A percentile compares a stretch with the other conserved stretches of the same genome.
Conservation (phyloP, 2,888 invertebrate genomes). For the Hyposoter dolosus region DNA sequence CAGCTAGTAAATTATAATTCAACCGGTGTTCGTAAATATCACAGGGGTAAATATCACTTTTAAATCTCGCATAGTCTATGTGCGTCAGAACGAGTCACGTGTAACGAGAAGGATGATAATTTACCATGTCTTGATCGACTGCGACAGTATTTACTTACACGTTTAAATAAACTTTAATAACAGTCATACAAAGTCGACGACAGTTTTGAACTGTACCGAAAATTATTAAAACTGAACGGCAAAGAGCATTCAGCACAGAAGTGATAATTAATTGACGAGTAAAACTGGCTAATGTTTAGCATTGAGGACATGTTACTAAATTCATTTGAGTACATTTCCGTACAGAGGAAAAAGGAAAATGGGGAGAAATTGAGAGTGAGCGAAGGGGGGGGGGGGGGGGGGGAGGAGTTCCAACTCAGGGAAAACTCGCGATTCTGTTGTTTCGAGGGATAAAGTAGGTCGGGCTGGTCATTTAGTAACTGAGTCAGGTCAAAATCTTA, state of each 20-base stretch:
- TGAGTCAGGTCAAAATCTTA: too few relatives aligned
- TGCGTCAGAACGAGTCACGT: conserved; percentile 40
- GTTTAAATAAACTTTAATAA: conserved; percentile 27
- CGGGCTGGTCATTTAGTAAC: too few relatives aligned
- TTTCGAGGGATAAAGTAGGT: too few relatives aligned
- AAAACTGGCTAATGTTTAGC: conserved; percentile 18
- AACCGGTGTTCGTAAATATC: conserved; percentile 2
- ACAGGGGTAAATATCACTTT: neutral
- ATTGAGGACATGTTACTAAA: conserved; percentile 47
- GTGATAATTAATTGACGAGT: conserved; percentile 39
- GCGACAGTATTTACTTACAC: conserved; percentile 16
- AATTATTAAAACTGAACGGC: neutral
- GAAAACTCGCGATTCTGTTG: too few relatives aligned
- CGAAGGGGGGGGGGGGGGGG: neutral
- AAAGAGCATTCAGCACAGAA: conserved; percentile 15
- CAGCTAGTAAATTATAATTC: conserved; percentile 42
- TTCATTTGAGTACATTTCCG: conserved; percentile 33
- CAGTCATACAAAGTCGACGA: conserved; percentile 10
- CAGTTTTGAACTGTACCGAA: neutral
- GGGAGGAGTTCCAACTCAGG: neutral
- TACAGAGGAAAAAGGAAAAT: neutral
- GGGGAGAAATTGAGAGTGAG: neutral
- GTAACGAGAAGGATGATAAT: neutral
- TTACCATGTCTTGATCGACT: neutral
- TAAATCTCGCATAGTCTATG: conserved; percentile 20